Percentiles rank a stretch among this genome's conserved stretches.
phyloP scores from a whole-genome alignment of 2,888 invertebrate genomes.

The Synergus japonicus region DNA sequence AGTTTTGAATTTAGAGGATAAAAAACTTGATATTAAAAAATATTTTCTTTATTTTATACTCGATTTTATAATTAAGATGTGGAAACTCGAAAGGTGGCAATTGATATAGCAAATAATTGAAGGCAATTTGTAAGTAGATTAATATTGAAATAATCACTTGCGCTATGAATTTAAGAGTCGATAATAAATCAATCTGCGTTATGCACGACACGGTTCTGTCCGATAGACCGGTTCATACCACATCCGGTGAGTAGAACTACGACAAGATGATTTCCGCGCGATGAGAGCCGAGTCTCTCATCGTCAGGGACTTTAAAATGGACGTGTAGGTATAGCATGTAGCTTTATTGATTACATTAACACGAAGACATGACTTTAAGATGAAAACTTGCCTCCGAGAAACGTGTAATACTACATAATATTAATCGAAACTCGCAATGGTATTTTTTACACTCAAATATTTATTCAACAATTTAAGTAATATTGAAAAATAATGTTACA shows the following conservation, averaged over 20 bases:
- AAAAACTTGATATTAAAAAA: too few relatives aligned
- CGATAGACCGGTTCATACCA: constrained; percentile 34
- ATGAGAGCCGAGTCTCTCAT: constrained; percentile 34
- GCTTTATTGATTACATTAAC: constrained; percentile 39
- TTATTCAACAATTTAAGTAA: not conserved
- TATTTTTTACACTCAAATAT: not conserved
- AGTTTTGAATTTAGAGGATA: not conserved
- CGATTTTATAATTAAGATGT: not conserved
- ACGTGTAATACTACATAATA: not conserved
- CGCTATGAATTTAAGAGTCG: constrained; percentile 10
- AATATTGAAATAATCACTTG: constrained; percentile 24
- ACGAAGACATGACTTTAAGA: constrained; percentile 37
- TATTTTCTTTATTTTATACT: not conserved
- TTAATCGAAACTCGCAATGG: not conserved
- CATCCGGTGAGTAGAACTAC: constrained; percentile 47
- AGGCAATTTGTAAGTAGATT: constrained; percentile 4
- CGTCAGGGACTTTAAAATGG: constrained; percentile 24
- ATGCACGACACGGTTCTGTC: constrained; percentile 27
- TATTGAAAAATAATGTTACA: not conserved
- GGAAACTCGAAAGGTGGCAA: not conserved
- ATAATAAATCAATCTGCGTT: constrained; percentile 38
- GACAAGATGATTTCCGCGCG: constrained; percentile 53
- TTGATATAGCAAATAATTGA: not conserved
- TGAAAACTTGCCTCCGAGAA: constrained; percentile 25
- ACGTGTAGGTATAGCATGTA: constrained; percentile 36